phyloP scores from a whole-genome alignment of 2,888 invertebrate species.

The Leptogaster cylindrica region DNA sequence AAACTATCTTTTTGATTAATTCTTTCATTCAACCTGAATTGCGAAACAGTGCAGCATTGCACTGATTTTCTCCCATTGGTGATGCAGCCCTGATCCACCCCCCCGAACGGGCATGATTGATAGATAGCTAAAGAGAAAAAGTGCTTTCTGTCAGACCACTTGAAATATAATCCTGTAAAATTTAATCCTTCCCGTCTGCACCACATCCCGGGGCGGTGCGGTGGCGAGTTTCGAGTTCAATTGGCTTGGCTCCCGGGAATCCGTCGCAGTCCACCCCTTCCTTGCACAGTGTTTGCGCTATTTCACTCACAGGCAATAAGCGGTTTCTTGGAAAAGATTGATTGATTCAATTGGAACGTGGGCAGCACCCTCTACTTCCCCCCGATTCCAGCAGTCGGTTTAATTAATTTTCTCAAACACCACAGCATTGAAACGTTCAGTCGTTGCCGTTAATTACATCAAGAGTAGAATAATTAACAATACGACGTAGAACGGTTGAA shows the following conservation, averaged over 20 bases:
- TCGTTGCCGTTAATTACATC: conserved; percentile 13
- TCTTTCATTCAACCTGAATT: no score
- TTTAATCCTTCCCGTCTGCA: no score
- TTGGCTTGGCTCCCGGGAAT: conserved; percentile 31
- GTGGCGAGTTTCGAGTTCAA: not conserved
- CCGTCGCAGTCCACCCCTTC: not conserved
- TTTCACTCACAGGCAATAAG: conserved; percentile 1
- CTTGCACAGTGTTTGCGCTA: not conserved
- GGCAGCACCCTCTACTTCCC: not conserved
- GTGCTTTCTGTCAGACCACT: conserved; percentile 7
- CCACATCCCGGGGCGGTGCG: no score
- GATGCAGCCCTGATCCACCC: not conserved
- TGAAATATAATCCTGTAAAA: conserved; percentile 29
- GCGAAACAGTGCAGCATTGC: no score
- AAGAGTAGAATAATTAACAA: conserved; percentile 28
- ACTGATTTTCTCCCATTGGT: not conserved
- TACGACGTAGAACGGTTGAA: conserved; percentile 3
- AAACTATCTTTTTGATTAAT: no score
- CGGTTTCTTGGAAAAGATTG: conserved; percentile 28
- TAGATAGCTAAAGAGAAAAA: conserved; percentile 24
- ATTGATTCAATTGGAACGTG: conserved; percentile 25
- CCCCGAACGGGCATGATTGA: not conserved
- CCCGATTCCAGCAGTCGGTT: not conserved
- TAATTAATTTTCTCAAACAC: conserved; percentile 35
- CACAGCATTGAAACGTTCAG: not conserved